phyloP scores from a whole-genome alignment of 1,140 invertebrate species.

The Phthorimaea operculella region DNA sequence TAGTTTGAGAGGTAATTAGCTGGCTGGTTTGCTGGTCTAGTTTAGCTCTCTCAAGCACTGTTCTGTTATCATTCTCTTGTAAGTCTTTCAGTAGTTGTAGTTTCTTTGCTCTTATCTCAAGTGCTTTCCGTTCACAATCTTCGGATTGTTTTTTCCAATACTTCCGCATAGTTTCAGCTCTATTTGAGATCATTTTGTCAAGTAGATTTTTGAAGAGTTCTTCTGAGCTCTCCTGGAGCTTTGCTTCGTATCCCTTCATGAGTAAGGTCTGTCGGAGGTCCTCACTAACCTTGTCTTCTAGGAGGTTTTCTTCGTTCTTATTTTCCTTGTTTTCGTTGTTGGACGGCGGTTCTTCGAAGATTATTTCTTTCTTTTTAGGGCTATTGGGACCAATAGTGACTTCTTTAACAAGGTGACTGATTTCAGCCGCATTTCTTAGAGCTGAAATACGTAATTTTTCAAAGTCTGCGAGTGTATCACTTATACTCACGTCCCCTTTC shows the following conservation, averaged over 20 bases:
- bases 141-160: conserved; percentile 54
- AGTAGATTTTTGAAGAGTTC: conserved; percentile 43
- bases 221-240: conserved; percentile 42
- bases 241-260: conserved; percentile 49
- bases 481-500: conserved; percentile 37
- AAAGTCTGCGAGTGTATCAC: conserved; percentile 42
- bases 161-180: conserved; percentile 42
- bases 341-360: conserved; percentile 10
- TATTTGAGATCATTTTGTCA: conserved; percentile 47
- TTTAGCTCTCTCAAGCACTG: conserved; percentile 48
- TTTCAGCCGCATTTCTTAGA: conserved; percentile 60
- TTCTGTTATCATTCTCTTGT: conserved; percentile 52
- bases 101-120: conserved; percentile 44
- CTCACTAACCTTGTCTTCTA: conserved; percentile 46
- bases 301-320: conserved; percentile 22
- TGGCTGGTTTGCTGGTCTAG: conserved; percentile 49
- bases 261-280: conserved; percentile 49
- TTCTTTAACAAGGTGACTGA: conserved; percentile 57
- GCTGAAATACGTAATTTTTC: conserved; percentile 55
- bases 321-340: conserved; percentile 20
- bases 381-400: conserved; percentile 62
- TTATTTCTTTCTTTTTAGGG: conserved; percentile 32
- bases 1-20: conserved; percentile 45
- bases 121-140: conserved; percentile 43
- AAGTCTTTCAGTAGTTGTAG: conserved; percentile 53